phyloP scores from a whole-genome alignment of 37 sponge, comb jelly and placozoan species.

The Spongia lamella region DNA sequence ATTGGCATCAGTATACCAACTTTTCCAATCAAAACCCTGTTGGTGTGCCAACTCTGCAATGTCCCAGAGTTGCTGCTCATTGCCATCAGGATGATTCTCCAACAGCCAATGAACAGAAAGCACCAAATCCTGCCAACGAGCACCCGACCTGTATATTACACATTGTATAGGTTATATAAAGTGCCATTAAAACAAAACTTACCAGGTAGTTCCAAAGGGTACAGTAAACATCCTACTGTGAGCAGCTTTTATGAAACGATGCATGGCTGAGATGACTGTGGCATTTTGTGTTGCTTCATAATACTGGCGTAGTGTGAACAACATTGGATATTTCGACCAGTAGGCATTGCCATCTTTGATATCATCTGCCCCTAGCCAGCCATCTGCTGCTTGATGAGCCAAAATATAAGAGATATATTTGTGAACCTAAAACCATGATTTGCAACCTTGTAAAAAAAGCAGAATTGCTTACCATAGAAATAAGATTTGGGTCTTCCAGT shows the following conservation, averaged over 20 bases:
- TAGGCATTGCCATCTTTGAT: constrained; percentile 52
- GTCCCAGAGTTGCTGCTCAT: constrained; percentile 82
- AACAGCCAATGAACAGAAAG: constrained; percentile 71
- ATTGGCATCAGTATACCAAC: constrained; percentile 25
- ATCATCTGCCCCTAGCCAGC: constrained; percentile 76
- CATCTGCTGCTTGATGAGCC: constrained; percentile 50
- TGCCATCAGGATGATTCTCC: constrained; percentile 41
- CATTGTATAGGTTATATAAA: background rate
- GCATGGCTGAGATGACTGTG: constrained; percentile 56
- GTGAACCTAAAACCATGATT: constrained; percentile 15
- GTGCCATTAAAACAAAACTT: background rate
- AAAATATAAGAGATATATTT: constrained; percentile 63
- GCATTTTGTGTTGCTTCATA: constrained; percentile 62
- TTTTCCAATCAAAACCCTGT: constrained; percentile 78
- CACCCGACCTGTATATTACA: constrained; percentile 32
- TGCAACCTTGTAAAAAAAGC: background rate
- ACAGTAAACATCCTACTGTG: constrained; percentile 50
- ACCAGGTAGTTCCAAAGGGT: constrained; percentile 51
- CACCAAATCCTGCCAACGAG: constrained; percentile 71
- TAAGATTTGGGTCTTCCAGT: constrained; percentile 39
- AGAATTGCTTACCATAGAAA: constrained; percentile 10
- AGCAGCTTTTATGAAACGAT: constrained; percentile 50
- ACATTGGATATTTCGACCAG: constrained; percentile 73
- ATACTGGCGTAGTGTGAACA: constrained; percentile 56
- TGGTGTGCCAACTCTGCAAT: constrained; percentile 67